These are phyloP conservation scores for Xerus rutilus DNA, from an alignment of 2,797 vertebrate species.

Conservation along the genomic window DNA sequence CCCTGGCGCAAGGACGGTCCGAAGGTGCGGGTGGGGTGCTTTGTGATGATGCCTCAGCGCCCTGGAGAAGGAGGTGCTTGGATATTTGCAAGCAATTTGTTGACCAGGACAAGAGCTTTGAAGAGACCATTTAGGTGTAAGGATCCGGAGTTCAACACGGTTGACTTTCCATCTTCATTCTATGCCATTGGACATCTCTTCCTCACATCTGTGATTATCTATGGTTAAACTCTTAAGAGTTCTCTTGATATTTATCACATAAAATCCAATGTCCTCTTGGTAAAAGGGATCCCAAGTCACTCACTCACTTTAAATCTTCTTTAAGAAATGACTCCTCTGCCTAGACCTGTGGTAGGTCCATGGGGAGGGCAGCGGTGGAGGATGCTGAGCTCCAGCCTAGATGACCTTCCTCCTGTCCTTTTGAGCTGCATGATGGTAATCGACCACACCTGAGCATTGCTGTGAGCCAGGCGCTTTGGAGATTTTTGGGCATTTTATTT, in stretches of 20 bases:
- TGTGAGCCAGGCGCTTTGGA: not conserved
- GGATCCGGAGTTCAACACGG: not conserved
- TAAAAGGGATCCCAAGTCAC: not conserved
- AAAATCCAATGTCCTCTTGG: not conserved
- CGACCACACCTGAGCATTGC: not conserved
- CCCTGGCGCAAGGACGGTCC: not conserved
- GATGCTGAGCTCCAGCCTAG: fast-evolving
- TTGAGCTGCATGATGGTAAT: too few relatives aligned
- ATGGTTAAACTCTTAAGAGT: not conserved
- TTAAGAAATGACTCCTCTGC: not conserved
- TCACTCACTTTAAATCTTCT: not conserved
- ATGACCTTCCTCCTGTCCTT: not conserved
- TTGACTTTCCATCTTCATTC: not conserved
- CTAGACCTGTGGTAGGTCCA: not conserved
- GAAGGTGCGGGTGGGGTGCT: not conserved
- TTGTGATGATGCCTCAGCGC: fast-evolving
- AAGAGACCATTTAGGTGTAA: not conserved
- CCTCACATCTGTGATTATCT: not conserved
- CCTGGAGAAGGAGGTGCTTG: not conserved
- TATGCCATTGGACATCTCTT: not conserved
- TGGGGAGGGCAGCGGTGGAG: not conserved
- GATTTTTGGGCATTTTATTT: too few relatives aligned
- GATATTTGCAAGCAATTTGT: not conserved
- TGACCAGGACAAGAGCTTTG: not conserved
- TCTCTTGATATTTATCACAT: not conserved